These are phyloP conservation scores for Lysiphlebus fabarum DNA, from an alignment of 1,140 invertebrate genomes.

Conservation along the genomic window DNA sequence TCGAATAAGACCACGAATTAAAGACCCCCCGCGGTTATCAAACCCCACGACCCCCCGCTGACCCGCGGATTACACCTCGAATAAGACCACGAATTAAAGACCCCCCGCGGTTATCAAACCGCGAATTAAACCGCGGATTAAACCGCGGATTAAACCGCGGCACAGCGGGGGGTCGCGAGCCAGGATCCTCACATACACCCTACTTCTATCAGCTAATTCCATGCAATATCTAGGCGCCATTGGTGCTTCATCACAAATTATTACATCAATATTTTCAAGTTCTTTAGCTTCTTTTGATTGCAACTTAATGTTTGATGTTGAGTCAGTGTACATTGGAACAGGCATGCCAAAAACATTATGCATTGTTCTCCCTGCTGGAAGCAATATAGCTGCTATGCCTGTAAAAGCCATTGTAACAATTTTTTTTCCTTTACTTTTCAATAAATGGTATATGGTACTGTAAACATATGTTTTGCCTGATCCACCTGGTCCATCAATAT, in stretches of 20 bases:
- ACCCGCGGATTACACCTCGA: no score
- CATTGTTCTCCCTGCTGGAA: conserved; percentile 28
- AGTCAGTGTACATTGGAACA: conserved; percentile 24
- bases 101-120: no score
- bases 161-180: no score
- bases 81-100: no score
- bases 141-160: no score
- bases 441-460: conserved; percentile 19
- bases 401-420: conserved; percentile 29
- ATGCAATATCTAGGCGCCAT: conserved; percentile 30
- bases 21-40: no score
- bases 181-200: no score
- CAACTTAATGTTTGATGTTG: conserved; percentile 35
- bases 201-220: conserved; percentile 28
- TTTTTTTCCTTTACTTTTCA: conserved; percentile 18
- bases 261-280: conserved; percentile 23
- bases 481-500: conserved; percentile 29
- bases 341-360: conserved; percentile 28
- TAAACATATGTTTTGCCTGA: conserved; percentile 28
- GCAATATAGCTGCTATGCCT: conserved; percentile 31
- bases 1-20: no score
- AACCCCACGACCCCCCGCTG: no score
- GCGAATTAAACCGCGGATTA: no score
- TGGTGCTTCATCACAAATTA: conserved; percentile 39
- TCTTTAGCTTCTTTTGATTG: conserved; percentile 24